Base-by-base conservation (phyloP, 2,113 vertebrate genomes). In the Athene noctua region DNA sequence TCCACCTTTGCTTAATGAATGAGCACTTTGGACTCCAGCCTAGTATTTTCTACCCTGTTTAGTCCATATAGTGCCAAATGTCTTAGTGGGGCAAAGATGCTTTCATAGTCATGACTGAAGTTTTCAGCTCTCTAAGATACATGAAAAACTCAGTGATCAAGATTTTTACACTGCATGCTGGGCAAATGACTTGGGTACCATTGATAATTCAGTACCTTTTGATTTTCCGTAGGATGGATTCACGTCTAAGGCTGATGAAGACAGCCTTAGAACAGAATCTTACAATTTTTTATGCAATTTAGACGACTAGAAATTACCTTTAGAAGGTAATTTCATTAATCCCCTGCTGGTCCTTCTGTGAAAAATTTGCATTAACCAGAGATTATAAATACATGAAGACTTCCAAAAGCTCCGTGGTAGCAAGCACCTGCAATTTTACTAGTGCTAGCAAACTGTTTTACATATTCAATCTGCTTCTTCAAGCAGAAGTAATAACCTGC, bases 291-390 rank as follows among this genome's bases (percentile, higher is more conserved):
- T 93, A 51, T 91, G 68, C 71, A 92, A 12, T 93, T 89, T 91
- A 68, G 86, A 80, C 84, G 47, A 63, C 34, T n/a, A n/a, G n/a
- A n/a, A n/a, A n/a, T n/a, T n/a, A n/a, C n/a, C n/a, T 91, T 93
- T 80, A 47, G 63, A 86, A 89, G 66, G 87, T 94, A 95, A 86
- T 97, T 97, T 83, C 68, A 94, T 95, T 96, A 95, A 74, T 94
- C 32, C 27, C 75, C 75, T 86, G 58, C 87, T 96, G 90, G 49
- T 92, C 19, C 63, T 93, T 67, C 51, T 79, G 73, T 29, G 84
- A 93, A 97, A 90, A 92, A 59, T 58, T 58, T 75, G 21, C 38
- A 68, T 86, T 95, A 91, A 54, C 54, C 36, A 74, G 59, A 80
- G 36, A 91, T 61, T 66, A 84, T 62, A 93, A 84, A 46, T 47